Evolutionary conservation across 2,888 invertebrate species (phyloP).

Genomic region (Neria commutata): DNA sequence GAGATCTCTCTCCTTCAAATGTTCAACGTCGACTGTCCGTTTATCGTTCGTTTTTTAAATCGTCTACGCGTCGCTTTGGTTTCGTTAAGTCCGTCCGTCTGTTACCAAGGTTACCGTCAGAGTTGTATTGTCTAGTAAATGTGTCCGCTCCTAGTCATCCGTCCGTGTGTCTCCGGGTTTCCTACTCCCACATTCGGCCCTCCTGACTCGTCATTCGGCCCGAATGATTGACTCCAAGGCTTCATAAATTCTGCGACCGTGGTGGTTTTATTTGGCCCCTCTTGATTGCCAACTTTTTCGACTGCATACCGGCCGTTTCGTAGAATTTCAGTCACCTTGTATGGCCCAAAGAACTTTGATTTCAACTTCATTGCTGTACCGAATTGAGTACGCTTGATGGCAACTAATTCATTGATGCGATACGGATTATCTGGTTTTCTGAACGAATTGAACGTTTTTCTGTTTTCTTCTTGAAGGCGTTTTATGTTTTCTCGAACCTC

Average conservation of each 20-base stretch:
- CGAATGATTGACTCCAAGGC: not conserved
- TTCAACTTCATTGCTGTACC: conserved; percentile 9
- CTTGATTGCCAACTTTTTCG: conserved; percentile 7
- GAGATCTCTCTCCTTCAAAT: no score
- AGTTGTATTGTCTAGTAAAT: no score
- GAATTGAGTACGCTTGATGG: conserved; percentile 20
- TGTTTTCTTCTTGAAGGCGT: conserved; percentile 10
- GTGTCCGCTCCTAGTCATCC: not conserved
- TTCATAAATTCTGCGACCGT: conserved; percentile 17
- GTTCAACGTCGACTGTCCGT: no score
- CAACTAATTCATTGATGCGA: conserved; percentile 7
- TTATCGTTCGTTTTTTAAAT: no score
- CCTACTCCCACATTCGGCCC: not conserved
- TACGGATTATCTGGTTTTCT: conserved; percentile 8
- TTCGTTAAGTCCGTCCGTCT: no score
- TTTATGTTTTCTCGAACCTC: conserved; percentile 9
- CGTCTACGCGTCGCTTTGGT: no score
- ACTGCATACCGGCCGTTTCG: conserved; percentile 8
- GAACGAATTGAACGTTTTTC: not conserved
- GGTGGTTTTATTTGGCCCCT: conserved; percentile 14
- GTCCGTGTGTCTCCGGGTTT: no score
- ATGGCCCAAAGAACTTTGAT: conserved; percentile 8
- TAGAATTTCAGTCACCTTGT: not conserved
- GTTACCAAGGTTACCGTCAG: no score
- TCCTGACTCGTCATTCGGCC: not conserved